Conservation (phyloP, 1,140 invertebrate species). For the Macrobrachium nipponense region DNA sequence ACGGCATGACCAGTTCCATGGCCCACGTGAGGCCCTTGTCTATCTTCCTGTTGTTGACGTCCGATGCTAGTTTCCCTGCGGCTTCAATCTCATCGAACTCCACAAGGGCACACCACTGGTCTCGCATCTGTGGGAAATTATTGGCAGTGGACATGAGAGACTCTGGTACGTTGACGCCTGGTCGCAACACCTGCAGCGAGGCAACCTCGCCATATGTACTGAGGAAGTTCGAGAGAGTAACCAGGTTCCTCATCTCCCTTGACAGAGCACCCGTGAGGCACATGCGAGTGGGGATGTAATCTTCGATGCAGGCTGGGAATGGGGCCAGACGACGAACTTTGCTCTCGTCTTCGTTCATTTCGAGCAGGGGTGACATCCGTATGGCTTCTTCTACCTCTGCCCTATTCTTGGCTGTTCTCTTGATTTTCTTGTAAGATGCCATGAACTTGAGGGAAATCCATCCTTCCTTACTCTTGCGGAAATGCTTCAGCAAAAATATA, state of each 20-base stretch:
- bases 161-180: constrained; percentile 83
- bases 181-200: constrained; percentile 84
- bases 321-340: constrained; percentile 87
- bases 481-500: constrained; percentile 93
- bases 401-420: constrained; percentile 92
- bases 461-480: constrained; percentile 92
- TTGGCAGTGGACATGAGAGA: constrained; percentile 76
- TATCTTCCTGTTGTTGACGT: not conserved
- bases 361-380: constrained; percentile 80
- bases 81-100: constrained; percentile 78
- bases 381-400: constrained; percentile 87
- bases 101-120: constrained; percentile 79
- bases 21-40: constrained; percentile 19
- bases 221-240: constrained; percentile 88
- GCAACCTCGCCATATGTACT: constrained; percentile 87
- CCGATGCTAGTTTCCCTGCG: not conserved
- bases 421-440: constrained; percentile 91
- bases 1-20: constrained; percentile 40
- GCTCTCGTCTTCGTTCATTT: constrained; percentile 90
- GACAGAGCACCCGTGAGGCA: constrained; percentile 88
- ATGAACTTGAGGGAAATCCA: constrained; percentile 94
- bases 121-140: constrained; percentile 32
- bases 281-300: constrained; percentile 82
- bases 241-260: constrained; percentile 83
- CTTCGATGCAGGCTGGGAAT: constrained; percentile 89